Evolutionary conservation across 2,888 invertebrate genomes (phyloP), one percentile per base, ranked within the genome.

Genomic region (Tetragonisca angustula): DNA sequence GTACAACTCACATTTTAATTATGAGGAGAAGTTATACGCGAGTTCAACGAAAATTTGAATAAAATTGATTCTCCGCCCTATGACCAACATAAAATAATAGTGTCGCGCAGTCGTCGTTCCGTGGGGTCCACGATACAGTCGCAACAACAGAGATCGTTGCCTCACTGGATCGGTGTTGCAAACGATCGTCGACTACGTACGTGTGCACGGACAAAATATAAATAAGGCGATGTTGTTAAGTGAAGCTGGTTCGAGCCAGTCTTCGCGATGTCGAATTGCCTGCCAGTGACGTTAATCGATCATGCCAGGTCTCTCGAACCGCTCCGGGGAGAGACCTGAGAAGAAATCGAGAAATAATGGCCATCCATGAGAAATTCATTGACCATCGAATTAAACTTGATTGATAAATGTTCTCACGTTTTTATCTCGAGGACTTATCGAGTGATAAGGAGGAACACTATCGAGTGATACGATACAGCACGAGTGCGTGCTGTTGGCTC

Each of bases 231-330:
- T 50, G 62, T 76, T 54, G 64, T 68, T 90, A 90, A 90, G 77
- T 83, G 79, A 78, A 88, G 88, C 89, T 87, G 88, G 89, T 89
- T 89, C 70, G 65, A 88, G 61, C 88, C 68, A 56, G 89, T 82
- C 73, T 56, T 50, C 43, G 69, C 79, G 79, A 76, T 82, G 80
- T 79, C 80, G 69, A 87, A 88, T 87, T 73, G 76, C 68, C 59
- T 82, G 52, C 59, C 72, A 62, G 75, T 79, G 85, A 85, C 80
- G 83, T 89, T 89, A 81, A 84, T 89, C 90, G 87, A 83, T 77
- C 76, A 67, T 27, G 72, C 67, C 79, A 82, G 79, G 74, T 80
- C 74, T 80, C 74, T 79, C 67, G 81, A 76, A 69, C 67, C 61
- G 68, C 79, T 76, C 27, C 70, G 49, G 68, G 61, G 61, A 72